A percentile compares a stretch with the other conserved stretches of the same genome.
These are phyloP conservation scores for Brachionus manjavacas DNA, from an alignment of 1,140 invertebrate species.

Conservation along the genomic window DNA sequence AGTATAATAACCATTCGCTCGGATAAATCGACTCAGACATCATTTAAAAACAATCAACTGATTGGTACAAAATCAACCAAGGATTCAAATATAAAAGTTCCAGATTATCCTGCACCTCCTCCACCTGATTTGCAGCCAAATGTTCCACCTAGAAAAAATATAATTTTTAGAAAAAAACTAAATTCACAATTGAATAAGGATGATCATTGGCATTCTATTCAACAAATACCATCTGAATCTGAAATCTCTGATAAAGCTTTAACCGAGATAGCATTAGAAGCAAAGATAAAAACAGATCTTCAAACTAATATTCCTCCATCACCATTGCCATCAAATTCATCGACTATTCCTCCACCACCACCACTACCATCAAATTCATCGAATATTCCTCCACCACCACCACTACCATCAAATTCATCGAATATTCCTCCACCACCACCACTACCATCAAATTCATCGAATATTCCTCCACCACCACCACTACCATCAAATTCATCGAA, in stretches of 20 bases:
- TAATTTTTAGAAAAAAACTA: neutral
- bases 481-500: neutral
- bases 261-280: neutral
- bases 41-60: neutral
- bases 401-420: neutral
- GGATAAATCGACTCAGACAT: constrained; percentile 6
- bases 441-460: neutral
- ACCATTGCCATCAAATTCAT: neutral
- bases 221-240: neutral
- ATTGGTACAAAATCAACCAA: neutral
- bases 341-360: neutral
- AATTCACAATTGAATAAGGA: neutral
- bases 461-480: neutral
- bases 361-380: neutral
- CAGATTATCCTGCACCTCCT: neutral
- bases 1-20: neutral
- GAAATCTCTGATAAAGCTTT: neutral
- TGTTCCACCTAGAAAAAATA: neutral
- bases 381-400: constrained; percentile 42
- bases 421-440: constrained; percentile 42
- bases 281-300: neutral
- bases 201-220: neutral
- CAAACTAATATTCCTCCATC: neutral
- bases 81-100: neutral
- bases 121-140: neutral